These are phyloP conservation scores for Tetramorium bicarinatum DNA, from an alignment of 2,888 invertebrate species.

Conservation along the genomic window DNA sequence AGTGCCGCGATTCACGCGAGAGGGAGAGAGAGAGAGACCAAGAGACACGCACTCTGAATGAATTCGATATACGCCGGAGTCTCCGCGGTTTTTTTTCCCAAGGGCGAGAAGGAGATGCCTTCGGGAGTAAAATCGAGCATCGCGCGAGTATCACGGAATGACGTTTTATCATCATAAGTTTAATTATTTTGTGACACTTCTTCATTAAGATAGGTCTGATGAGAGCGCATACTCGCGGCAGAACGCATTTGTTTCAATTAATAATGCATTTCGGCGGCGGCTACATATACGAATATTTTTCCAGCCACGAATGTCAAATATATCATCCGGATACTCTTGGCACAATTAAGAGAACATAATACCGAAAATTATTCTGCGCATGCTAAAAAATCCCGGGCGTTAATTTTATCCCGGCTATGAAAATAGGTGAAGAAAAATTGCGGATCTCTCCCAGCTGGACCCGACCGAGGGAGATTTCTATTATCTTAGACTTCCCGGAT, in stretches of 20 bases:
- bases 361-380: conserved; percentile 2
- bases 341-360: conserved; percentile 41
- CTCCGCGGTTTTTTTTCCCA: not conserved
- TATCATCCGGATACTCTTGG: conserved; percentile 46
- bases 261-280: conserved; percentile 52
- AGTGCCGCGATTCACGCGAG: not conserved
- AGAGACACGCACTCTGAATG: not conserved
- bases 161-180: conserved; percentile 51
- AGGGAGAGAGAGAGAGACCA: not conserved
- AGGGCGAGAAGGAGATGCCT: not conserved
- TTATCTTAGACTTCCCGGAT: not conserved
- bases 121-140: conserved; percentile 18
- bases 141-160: conserved; percentile 20
- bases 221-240: conserved; percentile 24
- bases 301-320: conserved; percentile 41
- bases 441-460: no score
- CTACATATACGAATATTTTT: conserved; percentile 45
- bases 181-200: conserved; percentile 53
- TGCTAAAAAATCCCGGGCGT: not conserved
- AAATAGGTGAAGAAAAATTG: conserved; percentile 9
- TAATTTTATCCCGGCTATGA: conserved; percentile 19
- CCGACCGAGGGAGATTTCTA: not conserved
- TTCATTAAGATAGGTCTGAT: conserved; percentile 41
- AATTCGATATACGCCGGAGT: not conserved
- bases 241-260: conserved; percentile 52